Evolutionary conservation across 1,140 invertebrate genomes (phyloP), one percentile per base, ranked within the genome.

Genomic region (Neuroterus valhalla): DNA sequence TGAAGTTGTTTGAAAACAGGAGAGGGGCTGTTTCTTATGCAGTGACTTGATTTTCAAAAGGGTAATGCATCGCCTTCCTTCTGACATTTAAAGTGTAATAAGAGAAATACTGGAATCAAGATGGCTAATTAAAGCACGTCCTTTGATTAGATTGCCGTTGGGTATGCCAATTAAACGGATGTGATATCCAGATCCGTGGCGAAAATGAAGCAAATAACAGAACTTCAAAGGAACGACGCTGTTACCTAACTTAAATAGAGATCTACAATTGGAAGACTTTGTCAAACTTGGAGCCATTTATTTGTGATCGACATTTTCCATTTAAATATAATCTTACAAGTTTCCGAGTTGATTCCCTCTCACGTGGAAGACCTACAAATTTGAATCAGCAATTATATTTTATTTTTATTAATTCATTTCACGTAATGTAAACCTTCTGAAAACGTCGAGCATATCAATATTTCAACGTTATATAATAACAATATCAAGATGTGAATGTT

Each of bases 121-220:
- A 23, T 55, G 55, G 55, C 31, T 62, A 62, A 62, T 62, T 62
- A 62, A 62, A 62, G 55, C 55, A 62, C 55, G 55, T 62, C 21
- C 55, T 62, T 62, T 62, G 55, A 62, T 62, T 62, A 62, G 23
- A 62, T 38, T 62, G 55, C 55, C 26, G 55, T 62, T 62, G 55
- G 31, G 26, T 62, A 62, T 62, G 55, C 55, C 55, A 62, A 62
- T 62, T 62, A 62, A 62, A 62, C 23, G 55, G 55, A 62, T 62
- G 55, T 62, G 55, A 62, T 62, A 62, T 62, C 31, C 31, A 62
- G 31, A 62, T 12, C 55, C 15, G 14, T 23, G 26, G 55, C 55
- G 55, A 62, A 62, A 23, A 14, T 31, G 55, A 62, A 38, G 55
- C 55, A 62, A 62, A 38, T 62, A 62, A 62, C 55, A 62, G 23